Conservation (phyloP, 2,888 invertebrate species). For the Acronicta psi region DNA sequence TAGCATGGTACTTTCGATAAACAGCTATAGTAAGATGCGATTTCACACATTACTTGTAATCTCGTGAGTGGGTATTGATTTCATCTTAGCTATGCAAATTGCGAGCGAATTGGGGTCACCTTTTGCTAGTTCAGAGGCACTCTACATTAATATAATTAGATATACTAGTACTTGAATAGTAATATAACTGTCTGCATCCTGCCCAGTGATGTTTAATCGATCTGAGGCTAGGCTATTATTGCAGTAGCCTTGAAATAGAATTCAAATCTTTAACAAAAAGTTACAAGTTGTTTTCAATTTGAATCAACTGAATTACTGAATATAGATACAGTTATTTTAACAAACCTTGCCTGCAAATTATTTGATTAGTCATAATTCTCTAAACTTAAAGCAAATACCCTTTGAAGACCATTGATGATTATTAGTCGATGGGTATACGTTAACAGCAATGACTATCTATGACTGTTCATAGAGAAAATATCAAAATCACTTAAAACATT, state of each 20-base stretch:
- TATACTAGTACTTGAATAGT: conserved; percentile 28
- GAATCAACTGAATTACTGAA: not conserved
- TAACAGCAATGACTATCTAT: no score
- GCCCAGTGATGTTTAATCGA: conserved; percentile 9
- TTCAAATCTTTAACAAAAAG: conserved; percentile 8
- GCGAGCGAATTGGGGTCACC: conserved; percentile 43
- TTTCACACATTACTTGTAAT: conserved; percentile 22
- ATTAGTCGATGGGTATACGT: no score
- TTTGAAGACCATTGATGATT: no score
- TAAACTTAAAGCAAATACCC: no score
- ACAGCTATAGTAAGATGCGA: conserved; percentile 6
- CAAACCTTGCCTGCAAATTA: no score
- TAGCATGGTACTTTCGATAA: not conserved
- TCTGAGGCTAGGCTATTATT: conserved; percentile 16
- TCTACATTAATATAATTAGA: conserved; percentile 22
- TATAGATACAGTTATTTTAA: no score
- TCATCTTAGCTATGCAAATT: conserved; percentile 43
- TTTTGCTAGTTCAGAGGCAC: conserved; percentile 34
- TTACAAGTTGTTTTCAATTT: not conserved
- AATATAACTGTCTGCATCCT: conserved; percentile 46
- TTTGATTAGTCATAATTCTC: no score
- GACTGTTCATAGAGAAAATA: not conserved
- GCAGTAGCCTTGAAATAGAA: conserved; percentile 27
- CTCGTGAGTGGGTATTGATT: conserved; percentile 43
- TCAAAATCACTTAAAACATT: not conserved